Conservation (phyloP, 2,888 invertebrate genomes). For the Meliscaeva auricollis region DNA sequence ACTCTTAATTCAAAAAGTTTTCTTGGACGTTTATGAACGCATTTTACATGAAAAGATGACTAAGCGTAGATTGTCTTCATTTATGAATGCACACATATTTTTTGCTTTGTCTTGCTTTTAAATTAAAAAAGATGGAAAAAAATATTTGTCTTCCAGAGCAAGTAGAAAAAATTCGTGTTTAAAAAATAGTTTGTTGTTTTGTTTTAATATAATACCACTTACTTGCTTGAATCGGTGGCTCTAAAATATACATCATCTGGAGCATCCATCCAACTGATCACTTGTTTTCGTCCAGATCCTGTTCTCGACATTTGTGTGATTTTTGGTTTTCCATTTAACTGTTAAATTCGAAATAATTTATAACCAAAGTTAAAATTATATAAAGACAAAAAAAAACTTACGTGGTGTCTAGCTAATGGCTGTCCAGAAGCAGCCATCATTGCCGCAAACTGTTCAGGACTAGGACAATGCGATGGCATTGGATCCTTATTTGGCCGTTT, state of each 20-base stretch:
- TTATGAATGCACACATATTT: too few relatives aligned
- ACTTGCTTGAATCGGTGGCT: constrained; percentile 96
- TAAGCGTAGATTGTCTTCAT: too few relatives aligned
- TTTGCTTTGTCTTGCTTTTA: too few relatives aligned
- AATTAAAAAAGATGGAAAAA: too few relatives aligned
- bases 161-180: too few relatives aligned
- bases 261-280: constrained; percentile 99
- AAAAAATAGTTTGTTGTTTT: not conserved
- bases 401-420: constrained; percentile 89
- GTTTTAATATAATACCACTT: constrained; percentile 84
- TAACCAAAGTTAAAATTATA: not conserved
- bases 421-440: constrained; percentile 89
- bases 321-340: constrained; percentile 93
- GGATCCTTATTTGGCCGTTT: constrained; percentile 93
- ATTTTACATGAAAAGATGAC: too few relatives aligned
- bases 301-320: constrained; percentile 91
- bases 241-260: constrained; percentile 98
- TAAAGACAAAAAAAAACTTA: constrained; percentile 80
- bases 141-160: too few relatives aligned
- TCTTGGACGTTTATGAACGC: too few relatives aligned
- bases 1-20: too few relatives aligned
- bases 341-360: constrained; percentile 73
- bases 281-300: constrained; percentile 92
- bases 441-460: constrained; percentile 89
- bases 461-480: constrained; percentile 88